Base-by-base conservation (phyloP, 2,888 invertebrate genomes). In the Panzeria rudis region DNA sequence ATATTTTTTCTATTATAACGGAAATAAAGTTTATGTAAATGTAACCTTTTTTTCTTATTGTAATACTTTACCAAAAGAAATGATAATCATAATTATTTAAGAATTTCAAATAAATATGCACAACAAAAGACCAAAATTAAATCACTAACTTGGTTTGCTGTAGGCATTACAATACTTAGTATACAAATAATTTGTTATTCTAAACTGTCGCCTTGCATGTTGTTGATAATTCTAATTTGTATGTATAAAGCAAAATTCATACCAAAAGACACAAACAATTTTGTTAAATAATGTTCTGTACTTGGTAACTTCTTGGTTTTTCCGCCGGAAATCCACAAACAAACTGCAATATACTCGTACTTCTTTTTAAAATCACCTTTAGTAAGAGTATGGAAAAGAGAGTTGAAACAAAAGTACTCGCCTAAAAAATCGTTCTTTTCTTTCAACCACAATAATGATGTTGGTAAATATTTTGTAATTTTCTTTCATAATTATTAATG, bases 271-370 rank as follows among this genome's bases (percentile, higher is more conserved):
- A 20, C n/a, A 17, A 17, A 56, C 32, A 44, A 32, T 62, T 38
- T 59, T 64, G 56, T 47, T 20, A 8, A 13, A n/a, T 29, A 38
- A 23, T 38, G 29, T 50, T 47, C 38, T 52, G 29, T 71, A 32
- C 23, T 68, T 52, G 41, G 20, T 61, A 15, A 69, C 1, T 66
- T 80, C 47, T 72, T 68, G 20, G 52, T 50, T 76, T 77, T 84
- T 85, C 84, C 84, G 82, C 84, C 84, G 84, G 84, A 85, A 82
- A 85, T 78, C 69, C 35, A 64, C 54, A 38, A 25, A 50, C 59
- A 50, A 35, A 78, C 68, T n/a, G 35, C 44, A 44, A 15, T n/a
- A 13, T 44, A 44, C 23, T 66, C 15, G n/a, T 17, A 56, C 4
- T 29, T 25, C 25, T 8, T 20, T 17, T 52, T 13, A 0, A 32